A percentile compares a stretch with the other conserved stretches of the same genome.
phyloP scores from a whole-genome alignment of 2,797 vertebrate species.

The Micromesistius poutassou region DNA sequence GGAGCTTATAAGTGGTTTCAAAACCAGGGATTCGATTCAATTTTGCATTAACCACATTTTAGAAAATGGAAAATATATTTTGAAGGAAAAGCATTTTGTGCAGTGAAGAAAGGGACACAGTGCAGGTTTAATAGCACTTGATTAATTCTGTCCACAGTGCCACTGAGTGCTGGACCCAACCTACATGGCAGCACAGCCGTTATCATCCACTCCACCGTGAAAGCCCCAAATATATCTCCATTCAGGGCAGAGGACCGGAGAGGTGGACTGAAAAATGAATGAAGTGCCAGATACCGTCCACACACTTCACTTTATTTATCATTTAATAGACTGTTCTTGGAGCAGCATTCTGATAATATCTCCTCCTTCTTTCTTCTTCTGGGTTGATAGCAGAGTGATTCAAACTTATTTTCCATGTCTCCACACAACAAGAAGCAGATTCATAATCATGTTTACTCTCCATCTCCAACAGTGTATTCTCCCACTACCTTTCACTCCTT shows the following conservation, averaged over 20 bases:
- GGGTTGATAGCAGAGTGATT: background rate
- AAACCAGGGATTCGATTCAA: background rate
- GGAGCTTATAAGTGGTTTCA: background rate
- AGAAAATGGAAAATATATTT: background rate
- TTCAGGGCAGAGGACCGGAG: background rate
- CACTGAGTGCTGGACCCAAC: background rate
- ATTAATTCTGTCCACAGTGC: background rate
- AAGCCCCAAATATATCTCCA: background rate
- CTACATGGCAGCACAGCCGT: background rate
- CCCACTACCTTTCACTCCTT: background rate
- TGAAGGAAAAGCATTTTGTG: background rate
- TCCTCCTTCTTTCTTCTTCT: background rate
- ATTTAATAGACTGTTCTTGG: background rate
- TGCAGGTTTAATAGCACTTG: background rate
- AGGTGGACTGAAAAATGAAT: conserved; percentile 2
- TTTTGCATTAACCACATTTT: background rate
- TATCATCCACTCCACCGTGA: background rate
- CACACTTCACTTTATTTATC: background rate
- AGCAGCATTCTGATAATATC: background rate
- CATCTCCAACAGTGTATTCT: no score
- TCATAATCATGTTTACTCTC: background rate
- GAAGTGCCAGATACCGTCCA: background rate
- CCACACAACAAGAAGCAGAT: background rate
- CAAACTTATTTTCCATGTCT: background rate
- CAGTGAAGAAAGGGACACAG: background rate